Conservation (phyloP, 30 jellyfish, hydroid and myxozoan genomes). For the Pseudorhiza aurosa region DNA sequence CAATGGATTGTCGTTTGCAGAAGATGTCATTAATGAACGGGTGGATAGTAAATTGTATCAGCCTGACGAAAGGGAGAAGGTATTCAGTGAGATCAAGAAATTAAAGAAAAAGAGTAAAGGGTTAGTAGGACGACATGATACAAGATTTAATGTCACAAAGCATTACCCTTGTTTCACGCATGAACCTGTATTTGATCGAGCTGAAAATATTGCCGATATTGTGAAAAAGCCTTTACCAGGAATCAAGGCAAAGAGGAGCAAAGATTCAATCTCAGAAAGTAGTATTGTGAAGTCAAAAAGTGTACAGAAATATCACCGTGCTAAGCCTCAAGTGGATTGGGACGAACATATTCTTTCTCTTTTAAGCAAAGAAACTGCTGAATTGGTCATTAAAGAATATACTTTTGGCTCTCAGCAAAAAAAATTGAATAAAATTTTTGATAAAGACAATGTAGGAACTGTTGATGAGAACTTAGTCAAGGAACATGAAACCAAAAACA, state of each 20-base stretch:
- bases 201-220: not conserved
- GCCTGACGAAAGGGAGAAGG: not conserved
- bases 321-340: conserved; percentile 54
- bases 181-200: not conserved
- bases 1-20: conserved; percentile 57
- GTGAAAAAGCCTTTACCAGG: conserved; percentile 35
- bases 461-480: not conserved
- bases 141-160: conserved; percentile 52
- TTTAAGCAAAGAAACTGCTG: conserved; percentile 87
- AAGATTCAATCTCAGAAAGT: not conserved
- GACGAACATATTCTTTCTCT: conserved; percentile 75
- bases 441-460: not conserved
- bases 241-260: not conserved
- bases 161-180: conserved; percentile 65
- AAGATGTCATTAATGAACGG: conserved; percentile 62
- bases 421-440: conserved; percentile 9
- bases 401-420: conserved; percentile 56
- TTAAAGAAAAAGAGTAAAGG: not conserved
- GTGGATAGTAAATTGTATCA: conserved; percentile 10
- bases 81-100: conserved; percentile 13
- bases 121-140: conserved; percentile 63
- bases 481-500: not conserved
- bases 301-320: not conserved
- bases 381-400: conserved; percentile 60
- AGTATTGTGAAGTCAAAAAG: not conserved